phyloP scores from a whole-genome alignment of 2,797 vertebrate genomes.

The Falco novaeseelandiae region DNA sequence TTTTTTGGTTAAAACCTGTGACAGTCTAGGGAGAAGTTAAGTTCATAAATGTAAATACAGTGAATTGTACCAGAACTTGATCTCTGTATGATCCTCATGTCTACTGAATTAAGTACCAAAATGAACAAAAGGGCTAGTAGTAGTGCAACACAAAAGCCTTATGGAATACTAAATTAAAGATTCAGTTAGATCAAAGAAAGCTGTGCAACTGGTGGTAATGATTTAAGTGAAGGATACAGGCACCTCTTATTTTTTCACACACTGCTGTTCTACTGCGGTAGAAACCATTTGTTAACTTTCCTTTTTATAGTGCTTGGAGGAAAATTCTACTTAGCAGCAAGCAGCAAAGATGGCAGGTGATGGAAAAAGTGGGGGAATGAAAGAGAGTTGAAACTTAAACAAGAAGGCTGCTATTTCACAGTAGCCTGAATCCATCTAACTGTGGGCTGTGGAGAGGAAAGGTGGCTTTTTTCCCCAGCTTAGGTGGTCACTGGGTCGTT shows the following conservation, averaged over 20 bases:
- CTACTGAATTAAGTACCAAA: neutral
- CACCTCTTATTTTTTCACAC: slow-evolving; percentile 9
- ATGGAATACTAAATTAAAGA: neutral
- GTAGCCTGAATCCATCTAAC: neutral
- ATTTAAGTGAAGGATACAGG: slow-evolving; percentile 4
- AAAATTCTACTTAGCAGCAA: slow-evolving; percentile 12
- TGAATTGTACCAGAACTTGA: neutral
- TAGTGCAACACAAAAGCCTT: neutral
- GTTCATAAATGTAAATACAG: neutral
- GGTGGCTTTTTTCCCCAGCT: neutral
- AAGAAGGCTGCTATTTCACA: neutral
- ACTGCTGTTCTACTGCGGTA: neutral
- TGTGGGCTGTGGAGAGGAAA: neutral
- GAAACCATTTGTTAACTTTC: slow-evolving; percentile 6
- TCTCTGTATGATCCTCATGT: neutral
- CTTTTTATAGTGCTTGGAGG: slow-evolving; percentile 10
- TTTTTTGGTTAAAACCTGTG: neutral
- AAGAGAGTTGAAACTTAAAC: neutral
- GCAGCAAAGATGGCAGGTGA: slow-evolving; percentile 11
- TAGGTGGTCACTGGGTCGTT: neutral
- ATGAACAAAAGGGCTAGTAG: neutral
- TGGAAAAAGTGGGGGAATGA: slow-evolving; percentile 4
- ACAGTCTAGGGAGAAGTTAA: neutral
- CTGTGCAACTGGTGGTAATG: neutral
- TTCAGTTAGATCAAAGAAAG: neutral